A percentile compares a stretch with the other conserved stretches of the same genome.
Conservation (phyloP, 1,140 invertebrate species). For the Bombus vancouverensis region DNA sequence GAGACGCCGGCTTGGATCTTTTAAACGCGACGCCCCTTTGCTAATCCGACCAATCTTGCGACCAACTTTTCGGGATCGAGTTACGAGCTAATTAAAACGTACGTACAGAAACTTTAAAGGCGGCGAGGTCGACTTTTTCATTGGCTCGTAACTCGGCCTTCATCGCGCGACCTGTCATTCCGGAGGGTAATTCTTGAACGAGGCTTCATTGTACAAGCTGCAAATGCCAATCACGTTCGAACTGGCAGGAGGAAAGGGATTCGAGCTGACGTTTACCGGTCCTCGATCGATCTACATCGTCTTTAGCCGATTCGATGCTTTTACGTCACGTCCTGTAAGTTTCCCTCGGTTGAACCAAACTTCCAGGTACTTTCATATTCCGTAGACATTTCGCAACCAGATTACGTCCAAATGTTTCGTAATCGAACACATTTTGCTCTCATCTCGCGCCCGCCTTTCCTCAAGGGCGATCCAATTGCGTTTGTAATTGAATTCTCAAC, state of each 20-base stretch:
- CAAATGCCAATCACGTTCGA: constrained; percentile 50
- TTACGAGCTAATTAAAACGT: neutral
- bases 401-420: neutral
- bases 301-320: constrained; percentile 10
- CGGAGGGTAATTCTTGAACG: neutral
- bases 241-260: constrained; percentile 25
- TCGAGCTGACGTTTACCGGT: constrained; percentile 10
- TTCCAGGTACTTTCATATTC: constrained; percentile 23
- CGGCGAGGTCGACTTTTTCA: neutral
- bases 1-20: neutral
- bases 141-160: neutral
- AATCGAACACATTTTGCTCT: neutral
- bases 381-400: constrained; percentile 1
- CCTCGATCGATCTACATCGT: constrained; percentile 36
- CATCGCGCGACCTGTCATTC: neutral
- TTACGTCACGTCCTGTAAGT: constrained; percentile 12
- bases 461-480: neutral
- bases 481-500: too few relatives aligned
- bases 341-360: neutral
- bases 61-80: neutral
- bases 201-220: neutral
- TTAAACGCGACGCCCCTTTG: constrained; percentile 5
- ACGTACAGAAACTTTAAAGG: neutral
- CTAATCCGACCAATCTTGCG: neutral
- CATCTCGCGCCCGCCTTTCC: neutral